Evolutionary conservation across 1,140 invertebrate genomes (phyloP).

Genomic region (Matsumurasca onukii): DNA sequence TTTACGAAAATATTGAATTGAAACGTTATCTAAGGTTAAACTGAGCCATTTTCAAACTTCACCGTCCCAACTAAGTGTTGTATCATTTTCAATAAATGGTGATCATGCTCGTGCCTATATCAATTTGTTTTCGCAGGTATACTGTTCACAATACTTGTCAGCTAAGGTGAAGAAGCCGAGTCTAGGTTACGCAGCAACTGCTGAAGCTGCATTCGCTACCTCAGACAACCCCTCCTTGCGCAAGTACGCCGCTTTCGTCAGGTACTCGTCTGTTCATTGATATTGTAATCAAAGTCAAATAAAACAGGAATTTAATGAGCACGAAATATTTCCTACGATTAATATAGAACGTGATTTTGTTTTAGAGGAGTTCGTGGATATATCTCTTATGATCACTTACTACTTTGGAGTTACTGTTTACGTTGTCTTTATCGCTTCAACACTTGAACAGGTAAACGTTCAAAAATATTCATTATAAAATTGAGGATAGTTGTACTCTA

Average conservation of each 20-base stretch:
- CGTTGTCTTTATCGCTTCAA: conserved; percentile 67
- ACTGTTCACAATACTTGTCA: neutral
- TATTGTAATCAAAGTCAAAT: neutral
- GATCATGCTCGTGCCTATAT: too few relatives aligned
- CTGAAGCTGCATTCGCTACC: conserved; percentile 10
- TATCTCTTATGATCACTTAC: conserved; percentile 29
- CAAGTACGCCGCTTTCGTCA: conserved; percentile 1
- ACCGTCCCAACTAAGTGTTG: too few relatives aligned
- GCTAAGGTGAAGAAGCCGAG: conserved; percentile 4
- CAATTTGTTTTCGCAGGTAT: too few relatives aligned
- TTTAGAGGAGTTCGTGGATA: conserved; percentile 18
- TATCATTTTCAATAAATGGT: too few relatives aligned
- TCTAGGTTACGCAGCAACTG: conserved; percentile 7
- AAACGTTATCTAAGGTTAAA: too few relatives aligned
- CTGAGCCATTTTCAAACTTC: too few relatives aligned
- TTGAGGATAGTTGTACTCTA: too few relatives aligned
- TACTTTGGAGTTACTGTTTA: conserved; percentile 68
- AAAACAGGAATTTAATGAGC: neutral
- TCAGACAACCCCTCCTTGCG: neutral
- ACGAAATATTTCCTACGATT: too few relatives aligned
- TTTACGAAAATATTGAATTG: too few relatives aligned
- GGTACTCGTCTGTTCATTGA: neutral
- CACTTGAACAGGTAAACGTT: conserved; percentile 64
- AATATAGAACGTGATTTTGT: conserved; percentile 31
- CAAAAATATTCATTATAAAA: too few relatives aligned